Evolutionary conservation across 2,797 vertebrate species (phyloP), one percentile per base, ranked within the genome.

Genomic region (Myotis planiceps): DNA sequence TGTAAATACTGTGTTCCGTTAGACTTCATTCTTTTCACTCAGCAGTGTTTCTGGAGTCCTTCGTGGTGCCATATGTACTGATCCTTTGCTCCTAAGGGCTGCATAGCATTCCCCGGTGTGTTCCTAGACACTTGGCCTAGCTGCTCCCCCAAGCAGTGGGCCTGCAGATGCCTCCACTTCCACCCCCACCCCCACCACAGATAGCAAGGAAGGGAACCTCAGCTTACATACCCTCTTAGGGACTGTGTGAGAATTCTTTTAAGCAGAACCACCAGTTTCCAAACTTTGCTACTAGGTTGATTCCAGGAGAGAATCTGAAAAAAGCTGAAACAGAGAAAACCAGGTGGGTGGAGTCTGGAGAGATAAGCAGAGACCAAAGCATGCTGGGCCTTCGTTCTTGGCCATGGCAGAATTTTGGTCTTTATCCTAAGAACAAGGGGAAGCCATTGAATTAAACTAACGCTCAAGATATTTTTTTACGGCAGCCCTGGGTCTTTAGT

Each of bases 341-440:
- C 37, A 21, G 66, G 34, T 47, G 21, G 6, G 13, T 16, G 2
- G 89, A 68, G 37, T 60, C 55, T 60, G 55, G 55, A 9, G 37
- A 89, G 75, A 29, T 42, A 21, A 45, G 0, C 13, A 29, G 42
- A 27, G 63, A 1, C 55, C 68, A 37, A 9, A 19, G 7, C 13
- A 9, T 19, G 18, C 66, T 51, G 18, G 34, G 27, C 15, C 45
- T 45, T 92, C 19, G 4, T 34, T 53, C 7, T 14, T 45, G 47
- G 4, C 84, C 51, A 0, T 29, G 69, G 25, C 68, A 60, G 32
- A 55, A 80, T 37, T 66, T 83, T 55, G 60, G 37, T 58, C 34
- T 94, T 96, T 84, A 53, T 81, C 63, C 63, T 78, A n/a, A 95
- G 66, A 79, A 68, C 39, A 83, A 80, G 49, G 18, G 49, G 34